These are phyloP conservation scores for Babyrousa celebensis DNA, from an alignment of 2,797 vertebrate genomes.

Conservation along the genomic window DNA sequence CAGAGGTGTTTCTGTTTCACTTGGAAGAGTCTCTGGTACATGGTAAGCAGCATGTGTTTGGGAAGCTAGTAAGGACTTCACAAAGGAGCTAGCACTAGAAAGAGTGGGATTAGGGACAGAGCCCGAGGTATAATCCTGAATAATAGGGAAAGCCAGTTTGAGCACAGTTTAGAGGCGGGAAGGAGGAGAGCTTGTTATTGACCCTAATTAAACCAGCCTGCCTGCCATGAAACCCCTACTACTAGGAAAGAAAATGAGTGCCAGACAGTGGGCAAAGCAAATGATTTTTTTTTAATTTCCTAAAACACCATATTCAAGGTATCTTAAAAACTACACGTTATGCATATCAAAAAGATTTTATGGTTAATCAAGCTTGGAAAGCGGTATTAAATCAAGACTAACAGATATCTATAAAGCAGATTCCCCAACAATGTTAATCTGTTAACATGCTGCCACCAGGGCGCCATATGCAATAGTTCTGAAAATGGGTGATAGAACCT, in stretches of 20 bases:
- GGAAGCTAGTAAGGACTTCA: constrained; percentile 29
- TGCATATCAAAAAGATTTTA: background rate
- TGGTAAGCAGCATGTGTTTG: background rate
- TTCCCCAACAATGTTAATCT: background rate
- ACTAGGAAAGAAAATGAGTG: background rate
- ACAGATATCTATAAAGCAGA: background rate
- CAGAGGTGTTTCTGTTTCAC: too few species aligned
- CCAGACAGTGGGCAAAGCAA: background rate
- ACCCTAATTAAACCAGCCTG: background rate
- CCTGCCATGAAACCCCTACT: background rate
- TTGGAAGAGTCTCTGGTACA: background rate
- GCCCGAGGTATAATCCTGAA: background rate
- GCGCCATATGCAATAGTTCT: rapidly evolving
- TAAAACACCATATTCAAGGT: too few species aligned
- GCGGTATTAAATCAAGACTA: background rate
- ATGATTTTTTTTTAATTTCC: background rate
- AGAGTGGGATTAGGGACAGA: background rate
- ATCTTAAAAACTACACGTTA: background rate
- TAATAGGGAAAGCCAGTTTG: background rate
- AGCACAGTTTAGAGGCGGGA: background rate
- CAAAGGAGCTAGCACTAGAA: background rate
- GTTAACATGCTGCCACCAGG: rapidly evolving
- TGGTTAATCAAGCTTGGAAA: background rate
- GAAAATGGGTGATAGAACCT: too few species aligned
- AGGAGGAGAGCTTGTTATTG: background rate